Conservation (phyloP, 2,113 vertebrate species). For the Mastomys natalensis region DNA sequence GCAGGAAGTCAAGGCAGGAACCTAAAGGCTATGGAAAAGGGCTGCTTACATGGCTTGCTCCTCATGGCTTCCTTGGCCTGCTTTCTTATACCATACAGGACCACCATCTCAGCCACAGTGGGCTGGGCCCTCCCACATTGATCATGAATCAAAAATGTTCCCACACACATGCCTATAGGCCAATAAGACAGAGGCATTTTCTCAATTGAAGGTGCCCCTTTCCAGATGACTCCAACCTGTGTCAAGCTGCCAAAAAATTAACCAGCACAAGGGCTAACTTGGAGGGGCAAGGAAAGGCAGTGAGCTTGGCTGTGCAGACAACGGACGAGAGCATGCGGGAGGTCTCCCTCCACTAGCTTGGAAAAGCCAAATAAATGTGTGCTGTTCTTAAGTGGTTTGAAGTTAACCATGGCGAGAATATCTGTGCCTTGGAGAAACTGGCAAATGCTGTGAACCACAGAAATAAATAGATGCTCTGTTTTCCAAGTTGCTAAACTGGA, state of each 20-base stretch:
- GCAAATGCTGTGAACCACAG: not conserved
- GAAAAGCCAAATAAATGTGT: not conserved
- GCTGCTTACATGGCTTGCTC: not conserved
- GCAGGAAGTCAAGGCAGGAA: not conserved
- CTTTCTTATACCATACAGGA: not conserved
- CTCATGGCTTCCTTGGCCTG: not conserved
- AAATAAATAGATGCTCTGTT: not conserved
- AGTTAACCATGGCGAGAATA: constrained; percentile 18
- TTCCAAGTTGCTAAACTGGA: not conserved
- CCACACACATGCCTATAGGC: not conserved
- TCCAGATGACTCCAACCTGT: not conserved
- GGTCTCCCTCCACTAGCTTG: not conserved
- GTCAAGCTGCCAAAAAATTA: not conserved
- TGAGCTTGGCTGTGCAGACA: not conserved
- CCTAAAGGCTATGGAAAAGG: not conserved
- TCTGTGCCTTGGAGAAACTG: constrained; percentile 23
- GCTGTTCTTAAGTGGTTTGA: not conserved
- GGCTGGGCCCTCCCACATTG: not conserved
- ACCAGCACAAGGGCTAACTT: not conserved
- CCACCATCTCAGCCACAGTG: not conserved
- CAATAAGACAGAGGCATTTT: not conserved
- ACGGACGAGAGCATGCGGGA: not conserved
- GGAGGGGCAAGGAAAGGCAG: not conserved
- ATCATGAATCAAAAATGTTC: not conserved
- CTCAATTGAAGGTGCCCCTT: not conserved